Base-by-base conservation (phyloP, 2,888 invertebrate species). In the Phaedon cochleariae region DNA sequence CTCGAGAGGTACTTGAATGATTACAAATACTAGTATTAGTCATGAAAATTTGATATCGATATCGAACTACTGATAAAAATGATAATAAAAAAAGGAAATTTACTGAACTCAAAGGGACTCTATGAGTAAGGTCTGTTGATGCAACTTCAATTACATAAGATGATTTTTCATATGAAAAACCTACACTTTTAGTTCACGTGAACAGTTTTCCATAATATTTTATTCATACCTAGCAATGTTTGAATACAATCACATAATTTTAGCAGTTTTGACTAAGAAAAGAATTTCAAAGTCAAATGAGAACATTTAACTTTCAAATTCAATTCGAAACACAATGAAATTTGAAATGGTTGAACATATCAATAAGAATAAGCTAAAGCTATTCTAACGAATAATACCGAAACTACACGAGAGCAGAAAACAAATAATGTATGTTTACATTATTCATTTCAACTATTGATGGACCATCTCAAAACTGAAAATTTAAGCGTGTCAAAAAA, bases 151-250 rank as follows among this genome's bases (percentile, higher is more conserved):
- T 26, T 46, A 21, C 34, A 46, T 51, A 26, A 41, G 37, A 49
- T 49, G 26, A 17, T 7, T 49, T 20, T 49, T 26, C 7, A 26
- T 26, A 26, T 26, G 26, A 41, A 41, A 41, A 41, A 15, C 15
- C 3, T 41, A 4, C 68, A 68, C 63, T 62, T 12, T n/a, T n/a
- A 45, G 52, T 54, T 51, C 67, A 64, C 69, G 64, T 70, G 69
- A 64, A 63, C 20, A 59, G 41, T 65, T 70, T 70, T 67, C 69
- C 67, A 65, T 65, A 70, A 70, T 70, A 70, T 70, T 67, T 70
- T 70, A 70, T 70, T 67, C 69, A 70, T 70, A 64, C 15, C 41
- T 41, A 4, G 59, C 58, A 59, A 58, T 46, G 67, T 65, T 67
- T 70, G 69, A 70, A 70, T 65, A 70, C 69, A 67, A 67, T 67